Base-by-base conservation (phyloP, 2,113 vertebrate genomes). In the Nipponia nippon region DNA sequence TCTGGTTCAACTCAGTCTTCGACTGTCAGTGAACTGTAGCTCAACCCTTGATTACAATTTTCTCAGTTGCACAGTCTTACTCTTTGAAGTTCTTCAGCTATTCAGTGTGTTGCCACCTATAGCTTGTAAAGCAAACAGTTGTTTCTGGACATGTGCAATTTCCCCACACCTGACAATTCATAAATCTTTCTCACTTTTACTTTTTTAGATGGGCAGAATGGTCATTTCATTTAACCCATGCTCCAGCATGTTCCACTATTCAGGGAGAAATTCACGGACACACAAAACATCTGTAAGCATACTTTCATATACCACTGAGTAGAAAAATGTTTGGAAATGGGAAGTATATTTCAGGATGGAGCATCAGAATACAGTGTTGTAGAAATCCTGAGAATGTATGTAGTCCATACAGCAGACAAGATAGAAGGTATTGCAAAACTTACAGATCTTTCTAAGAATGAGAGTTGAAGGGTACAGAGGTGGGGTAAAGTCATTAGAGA, bases 71-170 rank as follows among this genome's bases (percentile, higher is more conserved):
- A 61, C 23, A 26, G 22, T 58, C 23, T 38, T 30, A 23, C 3
- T 32, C 13, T 49, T 44, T 27, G 7, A 77, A 36, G 44, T 32
- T 76, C 65, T 73, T 84, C 59, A 59, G 17, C 9, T 61, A 38
- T 16, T 44, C 0, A 0, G 2, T 32, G 4, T 69, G 12, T 72
- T 59, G 21, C 13, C 16, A 67, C 18, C 11, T 26, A 11, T 11
- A 73, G 23, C 22, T 73, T 65, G 11, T 10, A 92, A 90, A 73
- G 38, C 29, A 52, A 78, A 14, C 3, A 40, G n/a, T 30, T 82
- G 3, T 36, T 91, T 72, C 49, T 53, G 34, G 10, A 40, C 6
- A 27, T 17, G 13, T 44, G 12, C 6, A 50, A 30, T 78, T 55
- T 87, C 38, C 9, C 5, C 49, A 61, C 13, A 25, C 11, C 3